Conservation (phyloP, 2,888 invertebrate genomes). For the Callimorpha dominula region DNA sequence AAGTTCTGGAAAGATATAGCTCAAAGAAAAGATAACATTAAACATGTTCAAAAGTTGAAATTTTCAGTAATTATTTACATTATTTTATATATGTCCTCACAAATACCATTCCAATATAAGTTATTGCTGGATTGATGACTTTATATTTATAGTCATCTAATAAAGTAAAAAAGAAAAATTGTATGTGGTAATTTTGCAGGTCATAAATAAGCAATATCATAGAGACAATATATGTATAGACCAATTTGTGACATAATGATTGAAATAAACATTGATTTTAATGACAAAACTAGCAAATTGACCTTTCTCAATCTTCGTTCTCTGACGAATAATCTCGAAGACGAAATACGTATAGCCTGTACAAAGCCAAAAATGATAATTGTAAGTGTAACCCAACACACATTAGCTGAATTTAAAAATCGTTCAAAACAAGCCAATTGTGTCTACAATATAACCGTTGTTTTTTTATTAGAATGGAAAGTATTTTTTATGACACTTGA, state of each 20-base stretch:
- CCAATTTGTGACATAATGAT: not conserved
- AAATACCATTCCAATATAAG: not conserved
- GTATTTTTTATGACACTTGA: not conserved
- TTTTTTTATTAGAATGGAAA: not conserved
- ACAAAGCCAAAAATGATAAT: slow-evolving; percentile 38
- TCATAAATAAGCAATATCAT: not conserved
- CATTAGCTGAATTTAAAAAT: not conserved
- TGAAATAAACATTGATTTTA: not conserved
- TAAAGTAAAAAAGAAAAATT: not conserved
- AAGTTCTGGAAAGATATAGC: not conserved
- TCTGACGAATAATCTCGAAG: slow-evolving; percentile 24
- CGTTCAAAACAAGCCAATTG: not conserved
- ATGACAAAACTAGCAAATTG: not conserved
- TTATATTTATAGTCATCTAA: not conserved
- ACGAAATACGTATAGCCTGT: slow-evolving; percentile 51
- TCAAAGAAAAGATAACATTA: not conserved
- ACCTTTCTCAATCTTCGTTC: not conserved
- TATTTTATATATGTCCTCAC: not conserved
- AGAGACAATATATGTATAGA: not conserved
- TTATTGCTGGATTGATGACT: not conserved
- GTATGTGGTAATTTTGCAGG: not conserved
- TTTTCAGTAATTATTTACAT: not conserved
- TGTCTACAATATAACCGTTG: not conserved
- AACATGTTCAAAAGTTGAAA: too few species aligned
- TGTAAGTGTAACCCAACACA: slow-evolving; percentile 6